Evolutionary conservation across 2,888 invertebrate genomes (phyloP).

Genomic region (Epistrophe eligans): DNA sequence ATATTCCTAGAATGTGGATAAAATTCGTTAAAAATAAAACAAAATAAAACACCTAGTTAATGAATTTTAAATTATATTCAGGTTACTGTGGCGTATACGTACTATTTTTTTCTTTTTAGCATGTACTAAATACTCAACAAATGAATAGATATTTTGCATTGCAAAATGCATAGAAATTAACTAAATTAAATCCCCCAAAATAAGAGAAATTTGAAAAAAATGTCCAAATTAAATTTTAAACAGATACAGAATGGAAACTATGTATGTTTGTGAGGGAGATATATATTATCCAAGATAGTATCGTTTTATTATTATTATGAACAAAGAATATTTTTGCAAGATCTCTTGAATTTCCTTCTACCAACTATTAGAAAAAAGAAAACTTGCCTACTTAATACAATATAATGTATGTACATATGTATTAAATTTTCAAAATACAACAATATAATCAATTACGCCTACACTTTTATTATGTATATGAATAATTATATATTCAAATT

Average conservation of each 20-base stretch:
- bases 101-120: background rate
- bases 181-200: background rate
- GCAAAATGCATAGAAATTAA: background rate
- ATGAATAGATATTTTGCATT: background rate
- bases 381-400: too few relatives aligned
- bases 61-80: background rate
- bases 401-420: too few relatives aligned
- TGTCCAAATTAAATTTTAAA: background rate
- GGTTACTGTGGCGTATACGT: constrained; percentile 1
- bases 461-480: too few relatives aligned
- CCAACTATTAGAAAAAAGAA: too few relatives aligned
- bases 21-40: background rate
- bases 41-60: background rate
- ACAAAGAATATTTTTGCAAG: too few relatives aligned
- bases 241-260: background rate
- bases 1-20: background rate
- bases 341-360: too few relatives aligned
- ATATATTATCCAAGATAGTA: too few relatives aligned
- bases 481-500: too few relatives aligned
- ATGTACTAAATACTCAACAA: background rate
- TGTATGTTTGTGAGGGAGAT: too few relatives aligned
- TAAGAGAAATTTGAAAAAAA: background rate
- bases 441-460: too few relatives aligned
- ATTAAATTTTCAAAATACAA: too few relatives aligned
- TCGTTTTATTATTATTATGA: too few relatives aligned